These are phyloP conservation scores for Panthera uncia DNA, from an alignment of 2,113 vertebrate genomes.

Conservation along the genomic window DNA sequence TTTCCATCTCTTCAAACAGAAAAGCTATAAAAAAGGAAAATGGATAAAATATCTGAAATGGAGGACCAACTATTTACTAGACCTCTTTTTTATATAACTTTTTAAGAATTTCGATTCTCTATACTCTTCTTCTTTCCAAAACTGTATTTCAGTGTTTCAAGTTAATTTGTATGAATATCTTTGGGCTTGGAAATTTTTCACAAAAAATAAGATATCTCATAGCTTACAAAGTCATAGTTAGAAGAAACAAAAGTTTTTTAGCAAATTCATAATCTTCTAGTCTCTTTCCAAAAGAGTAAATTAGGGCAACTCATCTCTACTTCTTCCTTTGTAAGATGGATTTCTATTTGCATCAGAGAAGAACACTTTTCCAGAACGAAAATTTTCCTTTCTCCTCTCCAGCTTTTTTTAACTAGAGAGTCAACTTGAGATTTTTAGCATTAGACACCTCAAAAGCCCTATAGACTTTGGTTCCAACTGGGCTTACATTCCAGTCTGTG, in stretches of 20 bases:
- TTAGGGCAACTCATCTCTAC: slow-evolving; percentile 32
- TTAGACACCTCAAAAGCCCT: slow-evolving; percentile 12
- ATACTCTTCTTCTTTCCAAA: background rate
- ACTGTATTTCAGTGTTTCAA: slow-evolving; percentile 31
- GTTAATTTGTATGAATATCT: slow-evolving; percentile 49
- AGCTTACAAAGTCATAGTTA: slow-evolving; percentile 41
- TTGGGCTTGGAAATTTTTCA: slow-evolving; percentile 29
- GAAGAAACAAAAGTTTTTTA: slow-evolving; percentile 33
- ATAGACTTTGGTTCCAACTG: background rate
- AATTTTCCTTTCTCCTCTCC: slow-evolving; percentile 59
- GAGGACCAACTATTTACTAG: background rate
- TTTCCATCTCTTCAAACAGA: slow-evolving; percentile 17
- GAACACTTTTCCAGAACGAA: slow-evolving; percentile 61
- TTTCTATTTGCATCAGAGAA: slow-evolving; percentile 60
- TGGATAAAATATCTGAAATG: slow-evolving; percentile 10
- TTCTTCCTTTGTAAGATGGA: slow-evolving; percentile 55
- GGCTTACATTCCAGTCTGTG: background rate
- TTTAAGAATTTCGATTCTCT: slow-evolving; percentile 22
- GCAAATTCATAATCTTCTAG: slow-evolving; percentile 47
- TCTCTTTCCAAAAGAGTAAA: slow-evolving; percentile 53
- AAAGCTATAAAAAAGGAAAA: slow-evolving; percentile 6
- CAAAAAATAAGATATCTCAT: background rate
- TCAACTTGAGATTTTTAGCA: slow-evolving; percentile 53
- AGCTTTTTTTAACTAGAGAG: slow-evolving; percentile 49
- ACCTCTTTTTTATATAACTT: slow-evolving; percentile 12